Conservation (phyloP, 2,888 invertebrate species). For the Rutpela maculata region DNA sequence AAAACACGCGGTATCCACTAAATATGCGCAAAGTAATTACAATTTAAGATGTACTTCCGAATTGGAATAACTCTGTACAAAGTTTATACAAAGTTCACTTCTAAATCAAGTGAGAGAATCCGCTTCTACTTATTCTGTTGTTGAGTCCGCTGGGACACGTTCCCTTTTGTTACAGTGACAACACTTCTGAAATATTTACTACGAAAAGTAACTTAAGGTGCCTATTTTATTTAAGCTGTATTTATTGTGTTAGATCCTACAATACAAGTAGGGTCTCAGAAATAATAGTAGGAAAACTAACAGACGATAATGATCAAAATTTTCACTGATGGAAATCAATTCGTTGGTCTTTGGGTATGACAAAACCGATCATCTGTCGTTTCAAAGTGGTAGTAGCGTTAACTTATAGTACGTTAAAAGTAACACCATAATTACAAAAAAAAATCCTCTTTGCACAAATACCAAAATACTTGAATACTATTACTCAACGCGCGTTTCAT, state of each 20-base stretch:
- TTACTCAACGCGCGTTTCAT: no score
- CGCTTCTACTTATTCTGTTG: conserved; percentile 59
- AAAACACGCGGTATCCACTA: conserved; percentile 71
- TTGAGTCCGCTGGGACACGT: conserved; percentile 60
- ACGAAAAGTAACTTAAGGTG: conserved; percentile 47
- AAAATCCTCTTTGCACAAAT: no score
- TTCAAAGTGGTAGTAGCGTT: no score
- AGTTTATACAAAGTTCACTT: conserved; percentile 66
- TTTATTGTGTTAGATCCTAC: conserved; percentile 38
- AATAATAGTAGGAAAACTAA: no score
- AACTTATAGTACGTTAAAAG: no score
- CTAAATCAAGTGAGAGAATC: conserved; percentile 65
- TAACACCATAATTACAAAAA: no score
- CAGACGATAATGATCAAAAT: no score
- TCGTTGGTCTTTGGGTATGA: no score
- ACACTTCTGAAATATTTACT: conserved; percentile 59
- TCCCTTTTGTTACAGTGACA: conserved; percentile 61
- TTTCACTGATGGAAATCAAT: no score
- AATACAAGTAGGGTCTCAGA: not conserved
- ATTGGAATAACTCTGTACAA: conserved; percentile 64
- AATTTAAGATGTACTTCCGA: conserved; percentile 67
- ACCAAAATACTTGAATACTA: no score
- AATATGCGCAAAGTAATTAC: conserved; percentile 72
- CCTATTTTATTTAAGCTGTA: conserved; percentile 49
- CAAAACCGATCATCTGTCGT: no score